A percentile compares a stretch with the other conserved stretches of the same genome.
Evolutionary conservation across 2,113 vertebrate species (phyloP).

Genomic region (Cheirogaleus medius): DNA sequence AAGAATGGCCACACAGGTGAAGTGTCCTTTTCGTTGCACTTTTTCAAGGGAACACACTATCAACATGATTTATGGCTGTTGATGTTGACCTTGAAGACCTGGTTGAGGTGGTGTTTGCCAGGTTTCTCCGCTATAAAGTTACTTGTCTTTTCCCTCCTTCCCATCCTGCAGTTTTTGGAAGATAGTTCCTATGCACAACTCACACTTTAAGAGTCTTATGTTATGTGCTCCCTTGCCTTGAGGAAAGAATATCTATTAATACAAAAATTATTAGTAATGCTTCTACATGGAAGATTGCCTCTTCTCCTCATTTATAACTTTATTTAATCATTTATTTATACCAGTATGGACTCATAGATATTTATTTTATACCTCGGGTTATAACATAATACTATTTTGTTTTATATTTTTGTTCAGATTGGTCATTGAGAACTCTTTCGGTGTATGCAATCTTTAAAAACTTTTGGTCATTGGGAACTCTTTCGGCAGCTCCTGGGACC

Average conservation of each 20-base stretch:
- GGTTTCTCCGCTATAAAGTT: background rate
- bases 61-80: background rate
- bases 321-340: background rate
- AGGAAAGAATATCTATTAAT: background rate
- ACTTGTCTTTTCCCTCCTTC: fast-evolving
- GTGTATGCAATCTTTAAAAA: background rate
- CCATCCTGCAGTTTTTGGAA: background rate
- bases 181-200: too few species aligned
- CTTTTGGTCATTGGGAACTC: background rate
- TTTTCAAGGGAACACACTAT: too few species aligned
- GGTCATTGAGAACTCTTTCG: too few species aligned
- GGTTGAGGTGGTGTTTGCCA: background rate
- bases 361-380: background rate
- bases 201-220: background rate
- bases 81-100: background rate
- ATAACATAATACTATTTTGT: background rate
- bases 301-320: background rate
- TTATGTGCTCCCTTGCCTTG: too few species aligned
- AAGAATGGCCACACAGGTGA: background rate
- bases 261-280: background rate
- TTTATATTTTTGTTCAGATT: background rate
- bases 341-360: background rate
- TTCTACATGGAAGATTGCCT: background rate
- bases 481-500: too few species aligned
- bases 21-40: background rate